Conservation (phyloP, 2,113 vertebrate species). For the Numenius arquata region DNA sequence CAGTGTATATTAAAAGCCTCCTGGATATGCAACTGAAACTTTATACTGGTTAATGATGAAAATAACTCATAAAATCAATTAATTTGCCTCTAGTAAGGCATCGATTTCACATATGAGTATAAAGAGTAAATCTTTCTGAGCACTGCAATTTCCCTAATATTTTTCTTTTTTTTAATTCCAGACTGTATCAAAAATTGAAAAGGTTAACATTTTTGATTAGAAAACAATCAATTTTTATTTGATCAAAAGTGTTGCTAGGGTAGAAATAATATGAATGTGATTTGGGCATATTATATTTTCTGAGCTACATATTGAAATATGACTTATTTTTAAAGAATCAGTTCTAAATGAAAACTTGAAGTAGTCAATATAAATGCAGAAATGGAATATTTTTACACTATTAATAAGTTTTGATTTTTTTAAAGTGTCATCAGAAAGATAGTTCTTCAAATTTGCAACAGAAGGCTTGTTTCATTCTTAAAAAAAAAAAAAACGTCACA, state of each 20-base stretch:
- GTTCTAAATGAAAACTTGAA: neutral
- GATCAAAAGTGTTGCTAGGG: neutral
- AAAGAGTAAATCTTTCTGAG: neutral
- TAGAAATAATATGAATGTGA: neutral
- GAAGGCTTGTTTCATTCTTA: neutral
- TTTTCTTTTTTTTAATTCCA: neutral
- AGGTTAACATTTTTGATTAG: neutral
- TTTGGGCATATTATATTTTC: neutral
- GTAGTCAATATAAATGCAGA: neutral
- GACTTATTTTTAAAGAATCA: neutral
- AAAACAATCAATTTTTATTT: slow-evolving; percentile 22
- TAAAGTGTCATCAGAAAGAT: neutral
- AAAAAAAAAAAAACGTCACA: neutral
- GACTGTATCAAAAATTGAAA: neutral
- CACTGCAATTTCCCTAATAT: neutral
- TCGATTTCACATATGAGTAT: neutral
- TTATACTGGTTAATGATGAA: neutral
- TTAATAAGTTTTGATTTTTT: neutral
- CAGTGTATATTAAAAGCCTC: neutral
- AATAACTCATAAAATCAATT: slow-evolving; percentile 42
- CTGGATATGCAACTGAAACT: neutral
- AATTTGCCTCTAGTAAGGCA: neutral
- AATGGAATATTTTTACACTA: neutral
- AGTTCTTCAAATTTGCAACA: neutral
- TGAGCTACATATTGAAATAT: neutral